Conservation (phyloP, 2,113 vertebrate genomes). For the zebrafish (Danio rerio) region GRCz12tu NC_133188.1:14728501-14729000, state of each 20-base stretch:
- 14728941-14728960: not conserved
- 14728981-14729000: not conserved
- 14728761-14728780: slow-evolving; percentile 47
- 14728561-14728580: not conserved
- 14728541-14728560: slow-evolving; percentile 40
- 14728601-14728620: slow-evolving; percentile 50
- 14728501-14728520: not conserved
- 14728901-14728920: slow-evolving; percentile 1
- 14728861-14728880: not conserved
- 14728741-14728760: slow-evolving; percentile 47
- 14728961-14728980: slow-evolving; percentile 23
- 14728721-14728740: slow-evolving; percentile 59
- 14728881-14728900: not conserved
- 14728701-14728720: slow-evolving; percentile 44
- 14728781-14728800: slow-evolving; percentile 30
- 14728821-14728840: not conserved
- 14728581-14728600: slow-evolving; percentile 23
- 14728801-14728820: slow-evolving; percentile 7
- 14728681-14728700: slow-evolving; percentile 47
- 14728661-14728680: slow-evolving; percentile 38
- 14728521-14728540: not conserved
- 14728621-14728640: slow-evolving; percentile 55
- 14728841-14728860: not conserved
- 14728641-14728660: slow-evolving; percentile 56
- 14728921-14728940: slow-evolving; percentile 11